Evolutionary conservation across 1,140 invertebrate genomes (phyloP).

Genomic region (Megathymus violae): DNA sequence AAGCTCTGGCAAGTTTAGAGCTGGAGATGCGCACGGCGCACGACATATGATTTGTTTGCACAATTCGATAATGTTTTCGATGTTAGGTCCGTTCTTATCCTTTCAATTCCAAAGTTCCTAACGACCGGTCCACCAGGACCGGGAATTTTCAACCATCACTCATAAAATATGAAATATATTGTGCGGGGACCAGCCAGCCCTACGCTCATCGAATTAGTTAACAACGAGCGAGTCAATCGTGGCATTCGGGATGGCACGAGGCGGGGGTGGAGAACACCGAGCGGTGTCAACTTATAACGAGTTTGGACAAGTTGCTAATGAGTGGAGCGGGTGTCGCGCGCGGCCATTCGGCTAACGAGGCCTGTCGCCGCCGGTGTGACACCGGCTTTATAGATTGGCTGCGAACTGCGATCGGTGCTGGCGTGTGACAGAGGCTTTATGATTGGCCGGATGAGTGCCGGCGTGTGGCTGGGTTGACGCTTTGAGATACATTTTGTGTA

Average conservation of each 20-base stretch:
- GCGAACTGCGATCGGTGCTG: slow-evolving; percentile 23
- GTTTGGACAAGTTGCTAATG: slow-evolving; percentile 74
- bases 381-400: slow-evolving; percentile 34
- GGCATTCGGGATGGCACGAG: slow-evolving; percentile 20
- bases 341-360: slow-evolving; percentile 30
- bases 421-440: slow-evolving; percentile 30
- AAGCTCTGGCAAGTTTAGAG: too few species aligned
- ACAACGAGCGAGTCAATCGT: slow-evolving; percentile 31
- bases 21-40: too few species aligned
- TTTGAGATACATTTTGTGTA: background rate
- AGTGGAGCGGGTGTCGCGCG: slow-evolving; percentile 50
- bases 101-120: too few species aligned
- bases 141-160: too few species aligned
- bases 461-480: slow-evolving; percentile 2
- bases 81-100: too few species aligned
- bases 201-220: slow-evolving; percentile 25
- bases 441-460: slow-evolving; percentile 16
- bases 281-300: slow-evolving; percentile 67
- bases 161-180: too few species aligned
- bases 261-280: slow-evolving; percentile 24
- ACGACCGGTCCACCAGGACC: too few species aligned
- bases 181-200: slow-evolving; percentile 9
- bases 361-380: slow-evolving; percentile 31
- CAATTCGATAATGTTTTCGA: too few species aligned
- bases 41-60: too few species aligned